Evolutionary conservation across 2,888 invertebrate species (phyloP), one percentile per base, ranked within the genome.

Genomic region (Theodoxus fluviatilis): DNA sequence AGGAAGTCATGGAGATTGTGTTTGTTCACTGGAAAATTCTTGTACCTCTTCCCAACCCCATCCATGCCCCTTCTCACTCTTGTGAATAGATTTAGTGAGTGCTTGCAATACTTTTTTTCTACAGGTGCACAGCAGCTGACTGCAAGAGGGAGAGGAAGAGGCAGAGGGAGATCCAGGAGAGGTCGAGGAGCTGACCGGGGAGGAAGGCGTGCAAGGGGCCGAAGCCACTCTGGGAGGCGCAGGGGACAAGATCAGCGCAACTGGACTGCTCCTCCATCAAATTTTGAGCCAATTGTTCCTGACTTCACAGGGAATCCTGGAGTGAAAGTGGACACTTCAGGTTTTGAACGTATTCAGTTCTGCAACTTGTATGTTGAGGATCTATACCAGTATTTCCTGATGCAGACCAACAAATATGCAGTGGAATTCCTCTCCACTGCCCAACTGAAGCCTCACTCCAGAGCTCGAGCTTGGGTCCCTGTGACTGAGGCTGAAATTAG

Each of bases 341-440:
- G 47, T 9, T 40, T 43, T 43, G 47, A 7, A 15, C 49, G 47
- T n/a, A 3, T 38, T 12, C 31, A 66, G 25, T 69, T 61, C 15
- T 61, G 25, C 63, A 12, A 25, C 22, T 49, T 61, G 7, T 68
- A 31, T 49, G 18, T 61, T 7, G 47, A 59, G 7, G 61, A 68
- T 9, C 31, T 68, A 9, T 31, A 35, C 43, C 22, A 35, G 28
- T 47, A 68, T n/a, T 47, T 68, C 4, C 33, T 33, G 31, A 25
- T 31, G n/a, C 33, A 68, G 47, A 63, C 68, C 18, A 68, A 68
- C 22, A 28, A 0, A 2, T 49, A 69, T 63, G 69, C 69, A 2
- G 43, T 40, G 22, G 35, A 38, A 25, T 63, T 61, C 15, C 40
- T 43, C 4, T 9, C 7, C 33, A 33, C 61, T 33, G 40, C 28